phyloP scores from a whole-genome alignment of 2,113 vertebrate species.

The Alces alces region DNA sequence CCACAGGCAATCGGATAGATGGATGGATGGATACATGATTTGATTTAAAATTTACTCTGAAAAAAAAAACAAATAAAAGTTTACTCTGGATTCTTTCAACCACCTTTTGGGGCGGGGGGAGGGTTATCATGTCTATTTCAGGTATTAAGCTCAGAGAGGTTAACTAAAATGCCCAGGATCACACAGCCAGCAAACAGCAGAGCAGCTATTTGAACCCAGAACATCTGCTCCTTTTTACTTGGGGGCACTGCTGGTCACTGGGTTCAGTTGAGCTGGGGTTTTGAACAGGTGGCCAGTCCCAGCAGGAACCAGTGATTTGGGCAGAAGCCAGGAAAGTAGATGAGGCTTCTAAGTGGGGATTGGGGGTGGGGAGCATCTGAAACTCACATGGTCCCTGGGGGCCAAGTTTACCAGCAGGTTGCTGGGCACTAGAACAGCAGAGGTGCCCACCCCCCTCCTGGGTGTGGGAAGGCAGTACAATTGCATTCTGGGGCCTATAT shows the following conservation, averaged over 20 bases:
- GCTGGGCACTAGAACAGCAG: neutral
- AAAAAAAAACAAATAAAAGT: neutral
- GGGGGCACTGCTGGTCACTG: neutral
- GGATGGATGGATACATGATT: neutral
- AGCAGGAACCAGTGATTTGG: neutral
- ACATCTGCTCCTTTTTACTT: neutral
- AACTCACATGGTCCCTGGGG: neutral
- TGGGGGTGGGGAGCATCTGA: neutral
- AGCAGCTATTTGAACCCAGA: neutral
- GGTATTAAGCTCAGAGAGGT: neutral
- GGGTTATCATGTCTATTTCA: neutral
- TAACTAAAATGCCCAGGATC: neutral
- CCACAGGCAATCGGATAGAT: neutral
- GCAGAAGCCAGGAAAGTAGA: neutral
- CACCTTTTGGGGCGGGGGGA: neutral
- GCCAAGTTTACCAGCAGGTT: neutral
- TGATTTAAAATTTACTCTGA: neutral
- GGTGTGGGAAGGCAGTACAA: rapidly evolving
- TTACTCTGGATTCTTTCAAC: neutral
- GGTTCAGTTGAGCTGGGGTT: neutral
- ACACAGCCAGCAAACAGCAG: neutral
- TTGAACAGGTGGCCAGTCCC: neutral
- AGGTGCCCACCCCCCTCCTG: neutral
- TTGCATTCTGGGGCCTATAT: neutral
- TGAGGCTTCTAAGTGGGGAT: neutral